These are phyloP conservation scores for Harpegnathos saltator DNA, from an alignment of 1,140 invertebrate genomes.

Conservation along the genomic window DNA sequence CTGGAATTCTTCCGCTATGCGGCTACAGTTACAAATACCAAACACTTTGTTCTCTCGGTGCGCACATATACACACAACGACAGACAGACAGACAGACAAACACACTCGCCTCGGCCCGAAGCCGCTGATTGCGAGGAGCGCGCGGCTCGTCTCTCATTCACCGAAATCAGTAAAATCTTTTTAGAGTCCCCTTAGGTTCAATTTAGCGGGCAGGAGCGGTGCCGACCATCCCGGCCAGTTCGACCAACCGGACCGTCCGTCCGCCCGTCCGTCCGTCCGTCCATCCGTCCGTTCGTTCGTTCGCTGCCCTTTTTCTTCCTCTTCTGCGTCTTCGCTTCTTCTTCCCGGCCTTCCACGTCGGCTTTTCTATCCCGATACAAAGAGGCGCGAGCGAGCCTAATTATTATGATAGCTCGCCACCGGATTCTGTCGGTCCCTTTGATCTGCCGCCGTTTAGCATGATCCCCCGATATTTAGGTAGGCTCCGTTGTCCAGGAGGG, in stretches of 20 bases:
- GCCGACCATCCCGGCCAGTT: slow-evolving; percentile 23
- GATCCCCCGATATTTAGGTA: slow-evolving; percentile 83
- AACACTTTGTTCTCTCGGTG: no score
- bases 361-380: slow-evolving; percentile 85
- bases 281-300: no score
- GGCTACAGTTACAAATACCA: no score
- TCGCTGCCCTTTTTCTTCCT: slow-evolving; percentile 72
- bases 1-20: no score
- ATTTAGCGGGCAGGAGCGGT: slow-evolving; percentile 75
- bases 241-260: slow-evolving; percentile 46
- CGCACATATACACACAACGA: no score
- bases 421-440: slow-evolving; percentile 85
- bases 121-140: slow-evolving; percentile 72
- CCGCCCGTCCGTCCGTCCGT: slow-evolving; percentile 19
- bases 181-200: slow-evolving; percentile 81
- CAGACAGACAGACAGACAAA: background rate
- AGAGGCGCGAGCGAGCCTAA: slow-evolving; percentile 85
- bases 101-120: no score
- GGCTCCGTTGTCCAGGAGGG: slow-evolving; percentile 72
- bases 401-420: slow-evolving; percentile 86
- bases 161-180: slow-evolving; percentile 82
- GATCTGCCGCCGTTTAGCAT: slow-evolving; percentile 85
- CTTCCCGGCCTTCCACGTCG: slow-evolving; percentile 76
- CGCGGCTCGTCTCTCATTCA: slow-evolving; percentile 69
- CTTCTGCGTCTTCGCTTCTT: slow-evolving; percentile 70